Evolutionary conservation across 2,888 invertebrate species (phyloP), one percentile per base, ranked within the genome.

Genomic region (Spicauda simplicius): DNA sequence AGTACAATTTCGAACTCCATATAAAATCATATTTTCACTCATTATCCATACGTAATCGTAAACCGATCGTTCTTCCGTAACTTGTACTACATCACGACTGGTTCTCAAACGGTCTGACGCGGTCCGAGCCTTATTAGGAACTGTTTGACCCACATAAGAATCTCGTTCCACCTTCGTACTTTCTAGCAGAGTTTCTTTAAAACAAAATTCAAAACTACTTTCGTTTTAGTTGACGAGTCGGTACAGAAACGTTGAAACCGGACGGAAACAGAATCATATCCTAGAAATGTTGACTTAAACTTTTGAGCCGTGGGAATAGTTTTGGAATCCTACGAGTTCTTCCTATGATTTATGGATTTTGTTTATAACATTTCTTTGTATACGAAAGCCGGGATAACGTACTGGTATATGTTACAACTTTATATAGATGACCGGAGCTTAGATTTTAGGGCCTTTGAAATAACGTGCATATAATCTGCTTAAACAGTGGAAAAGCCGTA

Each of bases 121-220:
- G 45, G 53, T 37, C 58, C 53, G 50, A 45, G 45, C 59, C 65
- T 59, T 73, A 72, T 73, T 74, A 70, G 70, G 71, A 72, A 69
- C 65, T 69, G 71, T 71, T 67, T 70, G 77, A 76, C 74, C 76
- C 64, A 70, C 71, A 74, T 76, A 61, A 69, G 66, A 70, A 70
- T 73, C 74, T 72, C 60, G 72, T 73, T 74, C 72, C 72, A 65
- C 72, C 74, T 75, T 73, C 70, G 73, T 72, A 76, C 76, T 76
- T 75, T 77, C 76, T 75, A 76, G 64, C 25, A 30, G 69, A 71
- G 71, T 72, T 73, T 70, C 68, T 73, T 70, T 70, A 50, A 71
- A 72, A 73, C 68, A 68, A 70, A 71, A 73, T 64, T 68, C 60
- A 63, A 70, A 66, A 71, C 70, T 58, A 70, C 72, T 73, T 74